A percentile compares a stretch with the other conserved stretches of the same genome.
phyloP scores from a whole-genome alignment of 2,888 invertebrate genomes.

The Diarsia brunnea region DNA sequence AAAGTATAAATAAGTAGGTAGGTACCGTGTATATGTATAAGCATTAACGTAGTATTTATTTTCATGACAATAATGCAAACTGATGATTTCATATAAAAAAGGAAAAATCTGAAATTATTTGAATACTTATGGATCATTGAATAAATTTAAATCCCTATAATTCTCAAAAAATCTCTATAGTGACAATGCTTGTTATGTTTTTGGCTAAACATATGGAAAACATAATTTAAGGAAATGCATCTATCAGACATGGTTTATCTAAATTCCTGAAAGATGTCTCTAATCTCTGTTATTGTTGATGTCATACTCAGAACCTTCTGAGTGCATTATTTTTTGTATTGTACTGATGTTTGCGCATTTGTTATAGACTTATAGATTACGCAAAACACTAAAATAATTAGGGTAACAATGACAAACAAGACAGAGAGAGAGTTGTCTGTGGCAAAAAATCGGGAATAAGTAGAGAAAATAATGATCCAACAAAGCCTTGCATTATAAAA shows the following conservation, averaged over 20 bases:
- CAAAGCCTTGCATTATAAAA: constrained; percentile 73
- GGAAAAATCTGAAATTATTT: constrained; percentile 55
- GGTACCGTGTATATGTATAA: background rate
- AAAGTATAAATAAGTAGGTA: constrained; percentile 43
- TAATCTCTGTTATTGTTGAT: background rate
- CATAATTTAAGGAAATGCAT: background rate
- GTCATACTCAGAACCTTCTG: too few species aligned
- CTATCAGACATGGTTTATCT: background rate
- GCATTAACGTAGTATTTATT: constrained; percentile 45
- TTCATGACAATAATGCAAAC: constrained; percentile 45
- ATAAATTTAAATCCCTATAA: too few species aligned
- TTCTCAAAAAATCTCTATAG: too few species aligned
- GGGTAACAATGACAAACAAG: background rate
- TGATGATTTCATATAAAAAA: constrained; percentile 57
- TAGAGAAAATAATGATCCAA: constrained; percentile 42
- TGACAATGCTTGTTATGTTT: background rate
- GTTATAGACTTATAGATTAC: background rate
- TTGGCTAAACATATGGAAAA: background rate
- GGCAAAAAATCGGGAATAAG: constrained; percentile 5
- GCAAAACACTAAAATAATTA: constrained; percentile 8
- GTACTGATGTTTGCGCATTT: background rate
- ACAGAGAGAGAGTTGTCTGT: background rate
- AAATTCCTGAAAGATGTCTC: background rate
- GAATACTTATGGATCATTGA: background rate
- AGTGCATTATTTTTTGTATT: background rate